Base-by-base conservation (phyloP, 64 coral and sea anemone species). In the Actinia equina region DNA sequence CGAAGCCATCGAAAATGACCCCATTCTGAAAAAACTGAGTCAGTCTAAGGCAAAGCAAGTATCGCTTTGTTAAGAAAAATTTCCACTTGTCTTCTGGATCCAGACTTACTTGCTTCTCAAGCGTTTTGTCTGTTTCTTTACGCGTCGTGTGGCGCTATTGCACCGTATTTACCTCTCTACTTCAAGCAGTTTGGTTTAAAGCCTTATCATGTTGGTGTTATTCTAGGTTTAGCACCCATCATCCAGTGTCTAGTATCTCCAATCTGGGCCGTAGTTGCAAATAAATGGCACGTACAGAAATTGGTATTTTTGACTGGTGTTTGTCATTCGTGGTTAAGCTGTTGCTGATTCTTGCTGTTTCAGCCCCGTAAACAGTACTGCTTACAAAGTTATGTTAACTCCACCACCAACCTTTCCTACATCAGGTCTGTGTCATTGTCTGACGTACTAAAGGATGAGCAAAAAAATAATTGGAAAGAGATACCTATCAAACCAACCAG, bases 101-200 rank as follows among this genome's bases (percentile, higher is more conserved):
- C 88, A 30, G 89, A 93, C 55, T 87, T 93, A 23, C 88, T 97
- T 6, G 41, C 77, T 30, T 93, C 89, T 59, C 92, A 97, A 87
- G 85, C 84, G 14, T 97, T 97, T 51, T 97, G 92, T 80, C 87
- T 96, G 13, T 85, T 93, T 22, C 82, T 97, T 42, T 84, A 93
- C 71, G 94, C 84, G 15, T 88, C 91, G 6, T 97, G 86, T 82
- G 94, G 94, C 0, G 85, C 91, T 7, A 82, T 87, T 61, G 83
- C 89, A 26, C 94, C 94, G 20, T 97, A 90, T 84, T 83, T 97
- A 55, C 79, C 94, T 22, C 51, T 97, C 41, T 93, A 97, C 77
- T 93, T 97, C 23, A 97, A 97, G 52, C 91, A 93, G 61, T 77
- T 93, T 52, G 88, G 88, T 8, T 89, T 97, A 30, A 83, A 89